Conservation (phyloP, 2,797 vertebrate species). For the Argentina silus region DNA sequence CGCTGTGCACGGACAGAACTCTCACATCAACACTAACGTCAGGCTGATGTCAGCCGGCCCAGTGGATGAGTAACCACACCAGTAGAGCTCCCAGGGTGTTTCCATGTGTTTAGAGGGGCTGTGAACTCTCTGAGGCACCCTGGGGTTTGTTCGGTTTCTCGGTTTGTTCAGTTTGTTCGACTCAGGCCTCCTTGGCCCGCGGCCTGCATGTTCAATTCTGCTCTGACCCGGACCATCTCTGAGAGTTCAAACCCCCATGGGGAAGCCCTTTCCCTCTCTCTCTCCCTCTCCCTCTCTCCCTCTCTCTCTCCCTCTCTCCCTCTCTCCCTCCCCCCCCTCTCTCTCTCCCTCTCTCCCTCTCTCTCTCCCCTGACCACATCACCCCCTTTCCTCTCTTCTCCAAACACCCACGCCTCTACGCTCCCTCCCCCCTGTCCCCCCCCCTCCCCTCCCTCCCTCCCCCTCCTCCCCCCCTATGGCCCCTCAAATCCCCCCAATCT, state of each 20-base stretch:
- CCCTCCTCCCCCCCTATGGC: neutral
- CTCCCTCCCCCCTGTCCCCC: neutral
- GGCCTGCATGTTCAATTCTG: constrained; percentile 8
- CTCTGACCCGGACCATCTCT: neutral
- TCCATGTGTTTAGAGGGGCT: neutral
- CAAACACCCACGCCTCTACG: neutral
- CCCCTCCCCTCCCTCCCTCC: neutral
- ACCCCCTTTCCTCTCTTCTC: neutral
- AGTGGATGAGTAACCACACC: constrained; percentile 4
- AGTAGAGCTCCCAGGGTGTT: constrained; percentile 6
- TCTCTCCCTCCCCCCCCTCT: neutral
- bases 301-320: neutral
- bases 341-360: neutral
- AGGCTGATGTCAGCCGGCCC: constrained; percentile 14
- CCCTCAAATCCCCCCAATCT: neutral
- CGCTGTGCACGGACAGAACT: neutral
- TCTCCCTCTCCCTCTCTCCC: neutral
- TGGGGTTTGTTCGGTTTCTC: too few relatives aligned
- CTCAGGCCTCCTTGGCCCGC: neutral
- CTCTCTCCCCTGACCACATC: neutral
- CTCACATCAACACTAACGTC: constrained; percentile 5
- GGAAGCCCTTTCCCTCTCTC: neutral
- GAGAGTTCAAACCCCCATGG: neutral
- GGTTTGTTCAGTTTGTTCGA: neutral
- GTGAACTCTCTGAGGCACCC: constrained; percentile 7